These are phyloP conservation scores for Cacatua alba DNA, from an alignment of 2,113 vertebrate species.

Conservation along the genomic window DNA sequence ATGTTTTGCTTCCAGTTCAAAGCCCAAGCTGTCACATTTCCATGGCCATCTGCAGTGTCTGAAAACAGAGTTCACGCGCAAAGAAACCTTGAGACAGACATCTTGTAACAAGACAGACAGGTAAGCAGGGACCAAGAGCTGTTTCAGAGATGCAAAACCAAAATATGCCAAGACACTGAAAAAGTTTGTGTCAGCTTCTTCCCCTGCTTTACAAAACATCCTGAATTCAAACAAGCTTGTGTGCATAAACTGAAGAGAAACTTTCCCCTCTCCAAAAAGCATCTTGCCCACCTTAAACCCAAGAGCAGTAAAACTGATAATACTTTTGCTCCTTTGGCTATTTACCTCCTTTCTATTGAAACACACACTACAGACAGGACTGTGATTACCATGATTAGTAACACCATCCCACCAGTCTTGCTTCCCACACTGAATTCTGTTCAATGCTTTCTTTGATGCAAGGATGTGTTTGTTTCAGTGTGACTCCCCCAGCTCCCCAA, in stretches of 20 bases:
- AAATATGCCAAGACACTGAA: background rate
- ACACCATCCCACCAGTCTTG: background rate
- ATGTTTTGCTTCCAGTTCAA: background rate
- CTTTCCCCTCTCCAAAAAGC: rapidly evolving
- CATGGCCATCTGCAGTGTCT: background rate
- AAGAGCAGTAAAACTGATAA: background rate
- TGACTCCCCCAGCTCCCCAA: background rate
- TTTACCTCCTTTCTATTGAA: background rate
- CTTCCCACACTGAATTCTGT: background rate
- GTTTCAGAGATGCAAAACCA: background rate
- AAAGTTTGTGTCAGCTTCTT: background rate
- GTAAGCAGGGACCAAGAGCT: background rate
- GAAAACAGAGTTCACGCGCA: background rate
- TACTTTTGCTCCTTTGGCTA: background rate
- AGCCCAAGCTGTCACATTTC: background rate
- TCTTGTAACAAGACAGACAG: background rate
- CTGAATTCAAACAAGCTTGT: background rate
- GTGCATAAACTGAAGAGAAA: background rate
- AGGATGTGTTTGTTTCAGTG: background rate
- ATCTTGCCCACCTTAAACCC: background rate
- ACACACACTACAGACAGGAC: background rate
- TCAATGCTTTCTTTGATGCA: background rate
- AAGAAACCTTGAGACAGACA: background rate
- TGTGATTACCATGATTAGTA: background rate
- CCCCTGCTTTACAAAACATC: background rate